phyloP scores from a whole-genome alignment of 2,113 vertebrate genomes.

The Lasiurus borealis region DNA sequence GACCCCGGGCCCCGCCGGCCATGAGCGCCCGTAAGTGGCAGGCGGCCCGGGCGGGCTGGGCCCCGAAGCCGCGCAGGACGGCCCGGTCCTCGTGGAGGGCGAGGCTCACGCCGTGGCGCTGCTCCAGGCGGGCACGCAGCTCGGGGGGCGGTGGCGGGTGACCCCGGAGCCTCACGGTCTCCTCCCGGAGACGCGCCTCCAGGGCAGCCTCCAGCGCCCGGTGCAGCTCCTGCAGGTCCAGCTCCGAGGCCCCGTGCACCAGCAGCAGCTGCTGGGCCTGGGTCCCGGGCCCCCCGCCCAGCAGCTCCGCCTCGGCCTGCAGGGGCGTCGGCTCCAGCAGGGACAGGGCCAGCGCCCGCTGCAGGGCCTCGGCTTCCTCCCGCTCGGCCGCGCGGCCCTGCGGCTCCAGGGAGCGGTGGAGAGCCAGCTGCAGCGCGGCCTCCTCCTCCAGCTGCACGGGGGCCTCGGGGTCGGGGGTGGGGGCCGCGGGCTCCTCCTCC shows the following conservation, averaged over 20 bases:
- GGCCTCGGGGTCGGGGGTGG: fast-evolving
- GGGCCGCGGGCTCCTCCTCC: too few species aligned
- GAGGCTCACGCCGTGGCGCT: slow-evolving; percentile 86
- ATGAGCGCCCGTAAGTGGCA: slow-evolving; percentile 83
- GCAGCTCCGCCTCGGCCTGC: slow-evolving; percentile 58
- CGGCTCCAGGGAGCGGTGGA: slow-evolving; percentile 77
- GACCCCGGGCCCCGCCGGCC: slow-evolving; percentile 83
- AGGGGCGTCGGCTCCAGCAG: slow-evolving; percentile 82
- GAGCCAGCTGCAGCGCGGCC: slow-evolving; percentile 87
- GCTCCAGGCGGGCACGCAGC: slow-evolving; percentile 85
- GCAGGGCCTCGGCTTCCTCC: background rate
- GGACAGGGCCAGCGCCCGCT: slow-evolving; percentile 73
- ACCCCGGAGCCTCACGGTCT: slow-evolving; percentile 79
- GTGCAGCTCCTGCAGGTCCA: slow-evolving; percentile 80
- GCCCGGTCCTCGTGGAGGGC: slow-evolving; percentile 67
- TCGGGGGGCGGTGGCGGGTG: slow-evolving; percentile 73
- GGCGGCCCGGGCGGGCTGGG: slow-evolving; percentile 82
- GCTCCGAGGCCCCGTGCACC: slow-evolving; percentile 82
- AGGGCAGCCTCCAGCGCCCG: slow-evolving; percentile 86
- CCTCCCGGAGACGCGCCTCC: slow-evolving; percentile 76
- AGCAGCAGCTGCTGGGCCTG: slow-evolving; percentile 77
- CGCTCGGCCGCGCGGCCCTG: background rate
- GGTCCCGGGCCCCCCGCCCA: background rate
- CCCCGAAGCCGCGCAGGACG: slow-evolving; percentile 86
- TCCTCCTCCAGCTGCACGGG: slow-evolving; percentile 85